Percentiles rank a stretch among this genome's conserved stretches.
phyloP scores from a whole-genome alignment of 2,888 invertebrate genomes.

The Saturnia pavonia region DNA sequence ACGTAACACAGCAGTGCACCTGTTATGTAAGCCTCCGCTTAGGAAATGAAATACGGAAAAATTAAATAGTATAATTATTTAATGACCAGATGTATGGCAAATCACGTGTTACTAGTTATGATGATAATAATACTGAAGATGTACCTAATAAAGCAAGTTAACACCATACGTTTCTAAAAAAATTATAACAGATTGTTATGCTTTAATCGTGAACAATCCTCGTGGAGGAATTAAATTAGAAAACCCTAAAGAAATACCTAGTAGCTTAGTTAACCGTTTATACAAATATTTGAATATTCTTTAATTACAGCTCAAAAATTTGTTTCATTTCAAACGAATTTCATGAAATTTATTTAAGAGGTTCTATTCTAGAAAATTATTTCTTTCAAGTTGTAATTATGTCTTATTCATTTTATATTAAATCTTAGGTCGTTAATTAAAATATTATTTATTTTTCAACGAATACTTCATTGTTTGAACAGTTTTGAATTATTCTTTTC shows the following conservation, averaged over 20 bases:
- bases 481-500: neutral
- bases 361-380: neutral
- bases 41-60: too few species aligned
- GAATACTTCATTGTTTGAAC: neutral
- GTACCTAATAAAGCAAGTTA: too few species aligned
- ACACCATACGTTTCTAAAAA: too few species aligned
- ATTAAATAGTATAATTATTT: too few species aligned
- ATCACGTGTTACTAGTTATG: too few species aligned
- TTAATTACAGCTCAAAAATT: neutral
- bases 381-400: constrained; percentile 7
- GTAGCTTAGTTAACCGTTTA: neutral
- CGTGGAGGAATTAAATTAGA: neutral
- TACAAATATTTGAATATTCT: neutral
- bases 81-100: too few species aligned
- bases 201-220: neutral
- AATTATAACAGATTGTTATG: too few species aligned
- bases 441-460: neutral
- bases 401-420: neutral
- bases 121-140: too few species aligned
- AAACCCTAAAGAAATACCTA: neutral
- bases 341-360: neutral
- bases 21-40: too few species aligned
- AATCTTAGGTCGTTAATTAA: neutral
- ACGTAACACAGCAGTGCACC: too few species aligned
- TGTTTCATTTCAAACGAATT: neutral